Conservation (phyloP, 2,888 invertebrate species). For the Hydropsyche betteni region DNA sequence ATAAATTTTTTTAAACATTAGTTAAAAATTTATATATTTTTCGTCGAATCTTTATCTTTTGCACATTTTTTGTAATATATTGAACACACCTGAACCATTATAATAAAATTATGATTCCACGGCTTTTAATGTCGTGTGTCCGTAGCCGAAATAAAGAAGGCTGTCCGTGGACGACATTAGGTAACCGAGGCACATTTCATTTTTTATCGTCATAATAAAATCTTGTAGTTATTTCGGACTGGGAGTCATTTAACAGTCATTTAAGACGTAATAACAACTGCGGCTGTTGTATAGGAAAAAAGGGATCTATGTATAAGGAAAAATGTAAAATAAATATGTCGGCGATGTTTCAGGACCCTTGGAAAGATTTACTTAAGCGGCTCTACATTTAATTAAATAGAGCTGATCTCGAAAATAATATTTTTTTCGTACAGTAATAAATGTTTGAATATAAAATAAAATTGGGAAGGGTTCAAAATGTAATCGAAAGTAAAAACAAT, state of each 20-base stretch:
- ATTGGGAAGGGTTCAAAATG: not conserved
- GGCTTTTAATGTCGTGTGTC: constrained; percentile 40
- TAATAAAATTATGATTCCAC: constrained; percentile 46
- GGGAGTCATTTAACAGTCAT: constrained; percentile 45
- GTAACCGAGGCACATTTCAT: constrained; percentile 45
- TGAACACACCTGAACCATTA: constrained; percentile 43
- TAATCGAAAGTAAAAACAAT: no score
- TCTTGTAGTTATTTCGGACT: constrained; percentile 43
- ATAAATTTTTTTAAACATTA: no score
- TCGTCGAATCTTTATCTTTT: not conserved
- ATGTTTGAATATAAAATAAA: not conserved
- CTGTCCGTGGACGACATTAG: constrained; percentile 41
- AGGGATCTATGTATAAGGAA: constrained; percentile 33
- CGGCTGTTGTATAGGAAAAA: constrained; percentile 39
- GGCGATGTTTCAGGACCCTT: constrained; percentile 6
- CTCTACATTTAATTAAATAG: constrained; percentile 1
- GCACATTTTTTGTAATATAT: not conserved
- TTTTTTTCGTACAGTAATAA: not conserved
- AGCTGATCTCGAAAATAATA: not conserved
- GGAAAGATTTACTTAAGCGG: no score
- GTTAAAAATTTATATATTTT: not conserved
- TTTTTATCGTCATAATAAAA: constrained; percentile 47
- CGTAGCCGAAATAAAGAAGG: constrained; percentile 41
- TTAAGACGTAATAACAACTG: constrained; percentile 44
- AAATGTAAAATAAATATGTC: not conserved